Base-by-base conservation (phyloP, 2,888 invertebrate species). In the Maniola hyperantus region DNA sequence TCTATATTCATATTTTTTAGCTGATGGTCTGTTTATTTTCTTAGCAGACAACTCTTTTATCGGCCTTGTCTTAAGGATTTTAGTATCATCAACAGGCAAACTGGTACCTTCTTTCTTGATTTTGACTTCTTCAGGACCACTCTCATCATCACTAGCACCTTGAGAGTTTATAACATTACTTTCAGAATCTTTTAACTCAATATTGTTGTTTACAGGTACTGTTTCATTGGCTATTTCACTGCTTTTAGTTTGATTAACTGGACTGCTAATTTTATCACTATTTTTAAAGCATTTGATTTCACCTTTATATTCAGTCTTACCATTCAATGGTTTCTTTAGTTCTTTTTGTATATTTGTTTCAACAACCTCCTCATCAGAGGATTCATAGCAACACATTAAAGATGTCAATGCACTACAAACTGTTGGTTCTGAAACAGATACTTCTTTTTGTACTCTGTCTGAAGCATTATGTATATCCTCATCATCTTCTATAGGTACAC, bases 321-420 rank as follows among this genome's bases (percentile, higher is more conserved):
- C 66, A 66, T 54, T 69, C 55, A 54, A 34, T 63, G 51, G 18
- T 15, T 46, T 55, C 26, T 60, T 66, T 72, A n/a, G 61, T 51
- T 70, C 77, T 66, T 65, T 8, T 33, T 53, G 51, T 61, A 10
- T 54, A n/a, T 26, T 62, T 8, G 13, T 66, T 63, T 71, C 26
- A 65, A 68, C 74, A 51, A 65, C 67, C 69, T 92, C 86, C 64
- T 93, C 93, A 78, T 93, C 93, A 67, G 94, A 93, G 66, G 92
- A 91, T 57, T 83, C 90, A 85, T 95, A 95, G 65, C 93, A 91
- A 74, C 91, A 90, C 76, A 94, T 93, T 33, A 95, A 83, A 64
- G 91, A 89, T 54, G 93, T 91, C 69, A 95, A 80, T 13, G 94
- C 94, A 73, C 91, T 93, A 80, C 93, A 94, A 8, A 94, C 78